Conservation (phyloP, 2,888 invertebrate species). For the Malachius bipustulatus region DNA sequence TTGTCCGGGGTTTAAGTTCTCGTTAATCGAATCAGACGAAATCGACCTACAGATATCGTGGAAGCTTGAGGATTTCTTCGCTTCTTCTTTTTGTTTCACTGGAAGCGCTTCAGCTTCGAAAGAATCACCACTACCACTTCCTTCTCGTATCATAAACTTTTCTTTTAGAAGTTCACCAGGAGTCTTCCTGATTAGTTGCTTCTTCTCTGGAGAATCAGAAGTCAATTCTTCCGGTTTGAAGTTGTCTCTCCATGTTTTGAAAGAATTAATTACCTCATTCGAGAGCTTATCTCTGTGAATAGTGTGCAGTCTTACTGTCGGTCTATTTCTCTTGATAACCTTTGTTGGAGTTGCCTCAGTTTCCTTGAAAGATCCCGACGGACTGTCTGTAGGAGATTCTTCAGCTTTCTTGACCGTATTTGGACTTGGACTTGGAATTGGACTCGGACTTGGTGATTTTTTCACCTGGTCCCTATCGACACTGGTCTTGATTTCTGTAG, state of each 20-base stretch:
- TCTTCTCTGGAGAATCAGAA: constrained; percentile 19
- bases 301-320: constrained; percentile 63
- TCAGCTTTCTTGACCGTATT: constrained; percentile 14
- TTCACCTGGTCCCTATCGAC: constrained; percentile 1
- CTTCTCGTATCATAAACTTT: constrained; percentile 57
- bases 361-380: constrained; percentile 36
- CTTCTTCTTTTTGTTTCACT: constrained; percentile 11
- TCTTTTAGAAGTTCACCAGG: constrained; percentile 61
- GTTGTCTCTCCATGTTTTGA: constrained; percentile 49
- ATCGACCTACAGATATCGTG: constrained; percentile 45
- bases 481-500: constrained; percentile 10
- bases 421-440: constrained; percentile 1
- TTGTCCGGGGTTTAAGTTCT: constrained; percentile 44
- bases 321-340: constrained; percentile 57
- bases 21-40: constrained; percentile 40
- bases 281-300: constrained; percentile 35
- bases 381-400: constrained; percentile 14
- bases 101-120: constrained; percentile 21
- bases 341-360: constrained; percentile 27
- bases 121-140: constrained; percentile 32
- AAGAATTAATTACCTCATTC: constrained; percentile 23
- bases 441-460: constrained; percentile 10
- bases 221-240: constrained; percentile 45
- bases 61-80: constrained; percentile 37
- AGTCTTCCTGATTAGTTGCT: constrained; percentile 39